Evolutionary conservation across 2,797 vertebrate species (phyloP).

Genomic region (Melanotaenia maccullochi): DNA sequence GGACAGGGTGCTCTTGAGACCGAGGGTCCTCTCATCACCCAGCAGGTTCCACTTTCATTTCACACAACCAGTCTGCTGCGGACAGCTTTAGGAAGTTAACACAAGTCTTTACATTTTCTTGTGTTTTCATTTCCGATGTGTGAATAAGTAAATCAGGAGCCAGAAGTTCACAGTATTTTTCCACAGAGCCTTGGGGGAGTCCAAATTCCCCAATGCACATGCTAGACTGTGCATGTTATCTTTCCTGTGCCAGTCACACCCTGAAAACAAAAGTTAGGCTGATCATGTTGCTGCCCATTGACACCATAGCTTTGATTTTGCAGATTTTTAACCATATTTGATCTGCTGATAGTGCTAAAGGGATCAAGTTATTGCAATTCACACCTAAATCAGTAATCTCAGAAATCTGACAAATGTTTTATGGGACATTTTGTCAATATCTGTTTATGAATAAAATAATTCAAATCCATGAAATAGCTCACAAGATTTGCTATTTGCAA

Average conservation of each 20-base stretch:
- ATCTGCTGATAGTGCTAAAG: too few relatives aligned
- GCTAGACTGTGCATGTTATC: conserved; percentile 34
- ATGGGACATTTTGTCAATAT: too few relatives aligned
- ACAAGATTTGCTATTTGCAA: too few relatives aligned
- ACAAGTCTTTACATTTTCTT: background rate
- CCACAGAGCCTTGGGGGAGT: background rate
- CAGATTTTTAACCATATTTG: too few relatives aligned
- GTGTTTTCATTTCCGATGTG: conserved; percentile 19
- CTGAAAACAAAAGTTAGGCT: background rate
- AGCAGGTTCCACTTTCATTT: background rate
- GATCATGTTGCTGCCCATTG: background rate
- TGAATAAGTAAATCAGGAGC: background rate
- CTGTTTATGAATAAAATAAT: too few relatives aligned
- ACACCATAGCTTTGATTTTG: too few relatives aligned
- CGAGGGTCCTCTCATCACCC: conserved; percentile 25
- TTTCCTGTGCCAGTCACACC: background rate
- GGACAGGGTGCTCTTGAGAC: conserved; percentile 54
- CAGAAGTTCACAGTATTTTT: conserved; percentile 2
- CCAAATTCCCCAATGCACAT: conserved; percentile 26
- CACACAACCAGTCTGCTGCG: background rate
- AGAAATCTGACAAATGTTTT: too few relatives aligned
- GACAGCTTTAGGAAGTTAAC: background rate
- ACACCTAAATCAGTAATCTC: too few relatives aligned
- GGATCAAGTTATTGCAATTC: too few relatives aligned
- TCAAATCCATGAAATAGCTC: too few relatives aligned